These are phyloP conservation scores for Eugnorisma glareosa DNA, from an alignment of 2,888 invertebrate genomes.

Conservation along the genomic window DNA sequence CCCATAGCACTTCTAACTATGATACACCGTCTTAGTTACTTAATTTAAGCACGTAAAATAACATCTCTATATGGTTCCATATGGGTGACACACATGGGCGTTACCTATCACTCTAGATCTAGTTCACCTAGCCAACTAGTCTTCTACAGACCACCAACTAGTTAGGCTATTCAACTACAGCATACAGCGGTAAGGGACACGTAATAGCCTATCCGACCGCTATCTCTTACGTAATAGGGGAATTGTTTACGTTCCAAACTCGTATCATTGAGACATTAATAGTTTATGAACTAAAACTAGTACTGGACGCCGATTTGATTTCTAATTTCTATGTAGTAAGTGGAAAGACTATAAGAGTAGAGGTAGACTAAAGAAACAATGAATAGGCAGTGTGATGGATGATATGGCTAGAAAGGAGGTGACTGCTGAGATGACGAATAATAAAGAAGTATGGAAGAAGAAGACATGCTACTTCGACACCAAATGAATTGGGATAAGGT, in stretches of 20 bases:
- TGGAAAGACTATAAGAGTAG: not conserved
- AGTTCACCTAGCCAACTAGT: constrained; percentile 46
- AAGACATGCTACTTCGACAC: too few relatives aligned
- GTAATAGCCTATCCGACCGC: constrained; percentile 69
- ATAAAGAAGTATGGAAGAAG: too few relatives aligned
- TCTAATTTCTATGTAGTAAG: not conserved
- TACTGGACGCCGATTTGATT: not conserved
- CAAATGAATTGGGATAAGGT: too few relatives aligned
- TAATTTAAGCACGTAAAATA: too few relatives aligned
- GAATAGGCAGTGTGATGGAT: too few relatives aligned
- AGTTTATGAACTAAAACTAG: constrained; percentile 24
- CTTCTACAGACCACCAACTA: constrained; percentile 14
- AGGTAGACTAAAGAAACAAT: too few relatives aligned
- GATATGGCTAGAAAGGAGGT: too few relatives aligned
- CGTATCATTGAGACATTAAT: constrained; percentile 28
- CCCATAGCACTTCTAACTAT: too few relatives aligned
- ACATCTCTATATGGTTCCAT: constrained; percentile 69
- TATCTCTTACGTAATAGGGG: constrained; percentile 64
- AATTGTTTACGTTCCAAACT: constrained; percentile 53
- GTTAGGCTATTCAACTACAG: constrained; percentile 50
- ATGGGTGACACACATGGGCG: constrained; percentile 52
- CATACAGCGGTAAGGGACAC: constrained; percentile 71
- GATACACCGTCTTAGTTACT: too few relatives aligned
- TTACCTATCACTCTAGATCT: constrained; percentile 58
- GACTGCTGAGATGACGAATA: too few relatives aligned